Conservation (phyloP, 2,888 invertebrate genomes). For the Tetragonula carbonaria region DNA sequence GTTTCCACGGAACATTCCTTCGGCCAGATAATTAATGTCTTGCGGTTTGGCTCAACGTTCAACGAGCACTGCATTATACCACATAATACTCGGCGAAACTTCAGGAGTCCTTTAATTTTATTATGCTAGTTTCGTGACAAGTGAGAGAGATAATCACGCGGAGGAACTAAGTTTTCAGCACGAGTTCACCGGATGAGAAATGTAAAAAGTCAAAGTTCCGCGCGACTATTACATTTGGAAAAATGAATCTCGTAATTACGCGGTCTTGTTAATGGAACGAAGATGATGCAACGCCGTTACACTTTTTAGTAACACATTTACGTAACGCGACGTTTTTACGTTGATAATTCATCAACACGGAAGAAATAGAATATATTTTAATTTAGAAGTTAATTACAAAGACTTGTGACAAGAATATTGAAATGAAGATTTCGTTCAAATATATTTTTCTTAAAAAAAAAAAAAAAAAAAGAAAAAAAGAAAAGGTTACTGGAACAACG, state of each 20-base stretch:
- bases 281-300: neutral
- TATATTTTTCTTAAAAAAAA: no score
- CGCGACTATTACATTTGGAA: conserved; percentile 8
- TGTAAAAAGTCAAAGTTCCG: neutral
- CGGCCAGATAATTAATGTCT: conserved; percentile 26
- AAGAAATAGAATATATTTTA: neutral
- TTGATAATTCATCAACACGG: neutral
- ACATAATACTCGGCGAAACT: conserved; percentile 27
- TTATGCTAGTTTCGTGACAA: conserved; percentile 45
- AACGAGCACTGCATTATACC: conserved; percentile 34
- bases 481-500: no score
- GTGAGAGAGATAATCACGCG: conserved; percentile 36
- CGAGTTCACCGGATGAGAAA: conserved; percentile 17
- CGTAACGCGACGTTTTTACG: neutral
- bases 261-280: neutral
- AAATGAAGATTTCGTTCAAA: no score
- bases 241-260: conserved; percentile 21
- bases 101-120: conserved; percentile 43
- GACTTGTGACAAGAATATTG: neutral
- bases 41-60: conserved; percentile 29
- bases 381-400: neutral
- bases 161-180: conserved; percentile 24
- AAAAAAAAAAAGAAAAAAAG: no score
- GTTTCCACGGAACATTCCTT: conserved; percentile 3
- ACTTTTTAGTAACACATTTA: neutral